Percentiles rank a stretch among this genome's conserved stretches.
phyloP scores from a whole-genome alignment of 2,888 invertebrate genomes.

The Diachrysia chrysitis region DNA sequence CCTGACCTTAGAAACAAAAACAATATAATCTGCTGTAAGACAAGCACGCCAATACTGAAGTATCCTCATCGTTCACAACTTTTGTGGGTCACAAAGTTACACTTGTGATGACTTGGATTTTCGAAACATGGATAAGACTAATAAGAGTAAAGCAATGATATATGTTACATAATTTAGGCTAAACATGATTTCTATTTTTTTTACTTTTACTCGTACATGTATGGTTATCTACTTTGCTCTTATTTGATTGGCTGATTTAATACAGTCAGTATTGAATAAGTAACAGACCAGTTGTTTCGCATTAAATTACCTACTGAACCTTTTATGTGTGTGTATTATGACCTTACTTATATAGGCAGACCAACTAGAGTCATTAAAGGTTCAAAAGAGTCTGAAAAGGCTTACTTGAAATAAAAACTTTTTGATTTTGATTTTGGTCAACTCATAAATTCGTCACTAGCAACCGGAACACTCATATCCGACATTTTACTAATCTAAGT shows the following conservation, averaged over 20 bases:
- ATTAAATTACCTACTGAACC: no score
- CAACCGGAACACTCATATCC: slow-evolving; percentile 43
- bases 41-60: slow-evolving; percentile 28
- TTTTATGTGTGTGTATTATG: no score
- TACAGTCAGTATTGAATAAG: no score
- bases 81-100: slow-evolving; percentile 34
- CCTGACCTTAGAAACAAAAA: slow-evolving; percentile 41
- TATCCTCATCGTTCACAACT: slow-evolving; percentile 42
- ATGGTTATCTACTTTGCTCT: no score
- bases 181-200: not conserved
- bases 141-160: not conserved
- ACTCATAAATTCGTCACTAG: slow-evolving; percentile 20
- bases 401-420: no score
- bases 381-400: no score
- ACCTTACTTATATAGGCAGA: no score
- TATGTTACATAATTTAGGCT: no score
- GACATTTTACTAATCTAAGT: slow-evolving; percentile 50
- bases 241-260: no score
- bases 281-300: no score
- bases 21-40: slow-evolving; percentile 40
- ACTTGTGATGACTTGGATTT: slow-evolving; percentile 26
- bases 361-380: no score
- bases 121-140: slow-evolving; percentile 29
- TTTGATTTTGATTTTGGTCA: no score
- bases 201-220: not conserved